Percentiles rank a stretch among this genome's conserved stretches.
Conservation (phyloP, 2,888 invertebrate species). For the Plagiodera versicolora region DNA sequence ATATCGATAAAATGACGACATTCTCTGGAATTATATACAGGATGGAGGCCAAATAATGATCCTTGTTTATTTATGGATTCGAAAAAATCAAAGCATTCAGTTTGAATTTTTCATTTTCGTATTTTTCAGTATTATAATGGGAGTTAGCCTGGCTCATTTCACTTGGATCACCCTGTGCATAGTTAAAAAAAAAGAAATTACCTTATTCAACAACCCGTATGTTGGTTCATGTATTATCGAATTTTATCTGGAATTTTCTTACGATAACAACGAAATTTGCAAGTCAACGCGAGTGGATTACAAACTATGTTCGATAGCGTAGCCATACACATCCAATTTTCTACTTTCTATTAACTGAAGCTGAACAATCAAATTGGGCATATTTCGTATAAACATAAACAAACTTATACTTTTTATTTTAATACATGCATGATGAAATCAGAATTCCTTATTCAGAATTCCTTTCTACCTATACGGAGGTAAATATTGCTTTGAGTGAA, state of each 20-base stretch:
- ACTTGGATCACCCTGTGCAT: background rate
- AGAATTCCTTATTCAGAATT: background rate
- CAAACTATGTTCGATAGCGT: background rate
- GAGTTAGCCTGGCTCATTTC: no score
- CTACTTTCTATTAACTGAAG: background rate
- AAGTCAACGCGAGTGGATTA: background rate
- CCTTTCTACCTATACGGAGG: background rate
- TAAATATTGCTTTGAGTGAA: background rate
- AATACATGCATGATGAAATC: background rate
- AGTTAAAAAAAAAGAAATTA: background rate
- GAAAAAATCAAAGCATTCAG: no score
- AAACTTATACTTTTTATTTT: background rate
- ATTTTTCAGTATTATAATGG: no score
- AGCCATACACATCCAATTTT: background rate
- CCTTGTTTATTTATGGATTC: no score
- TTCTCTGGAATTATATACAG: background rate
- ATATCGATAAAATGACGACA: slow-evolving; percentile 15
- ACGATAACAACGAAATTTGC: background rate
- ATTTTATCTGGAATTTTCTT: background rate
- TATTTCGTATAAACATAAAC: background rate
- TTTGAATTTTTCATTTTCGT: no score
- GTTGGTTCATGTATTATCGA: no score
- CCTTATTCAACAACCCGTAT: background rate
- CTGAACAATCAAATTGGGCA: slow-evolving; percentile 10
- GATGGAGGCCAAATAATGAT: no score